These are phyloP conservation scores for Bhutanitis thaidina DNA, from an alignment of 2,888 invertebrate species.

Conservation along the genomic window DNA sequence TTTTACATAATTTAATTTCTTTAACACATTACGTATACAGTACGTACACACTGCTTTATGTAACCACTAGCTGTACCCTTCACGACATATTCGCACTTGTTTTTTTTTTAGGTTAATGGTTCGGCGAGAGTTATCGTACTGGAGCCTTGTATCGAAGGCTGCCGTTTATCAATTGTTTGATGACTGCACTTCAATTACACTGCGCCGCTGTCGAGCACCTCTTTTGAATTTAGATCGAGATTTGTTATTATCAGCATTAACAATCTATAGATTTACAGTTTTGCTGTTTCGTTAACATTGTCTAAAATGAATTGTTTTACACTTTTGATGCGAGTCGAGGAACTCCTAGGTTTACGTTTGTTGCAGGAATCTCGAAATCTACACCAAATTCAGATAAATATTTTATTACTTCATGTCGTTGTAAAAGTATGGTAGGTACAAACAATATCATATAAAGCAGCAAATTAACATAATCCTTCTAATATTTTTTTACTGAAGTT, in stretches of 20 bases:
- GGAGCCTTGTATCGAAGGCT: conserved; percentile 43
- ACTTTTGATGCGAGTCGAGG: no score
- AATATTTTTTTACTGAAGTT: no score
- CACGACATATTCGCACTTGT: conserved; percentile 19
- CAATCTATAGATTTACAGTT: no score
- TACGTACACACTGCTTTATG: conserved; percentile 1
- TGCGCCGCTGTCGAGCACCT: conserved; percentile 14
- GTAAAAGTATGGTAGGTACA: no score
- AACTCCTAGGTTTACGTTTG: no score
- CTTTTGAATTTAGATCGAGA: neutral
- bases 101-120: conserved; percentile 51
- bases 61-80: conserved; percentile 20
- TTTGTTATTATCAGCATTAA: neutral
- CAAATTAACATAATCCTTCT: no score
- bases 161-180: conserved; percentile 35
- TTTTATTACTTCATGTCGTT: no score
- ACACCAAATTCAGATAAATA: no score
- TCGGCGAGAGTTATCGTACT: conserved; percentile 30
- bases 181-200: conserved; percentile 24
- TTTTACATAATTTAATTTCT: neutral
- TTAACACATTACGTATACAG: neutral
- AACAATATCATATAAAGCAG: no score
- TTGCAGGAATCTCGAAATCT: no score
- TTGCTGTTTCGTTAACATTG: no score
- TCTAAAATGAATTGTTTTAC: no score